A percentile compares a stretch with the other conserved stretches of the same genome.
Conservation (phyloP, 2,888 invertebrate species). For the Leptopilina drosophilae region DNA sequence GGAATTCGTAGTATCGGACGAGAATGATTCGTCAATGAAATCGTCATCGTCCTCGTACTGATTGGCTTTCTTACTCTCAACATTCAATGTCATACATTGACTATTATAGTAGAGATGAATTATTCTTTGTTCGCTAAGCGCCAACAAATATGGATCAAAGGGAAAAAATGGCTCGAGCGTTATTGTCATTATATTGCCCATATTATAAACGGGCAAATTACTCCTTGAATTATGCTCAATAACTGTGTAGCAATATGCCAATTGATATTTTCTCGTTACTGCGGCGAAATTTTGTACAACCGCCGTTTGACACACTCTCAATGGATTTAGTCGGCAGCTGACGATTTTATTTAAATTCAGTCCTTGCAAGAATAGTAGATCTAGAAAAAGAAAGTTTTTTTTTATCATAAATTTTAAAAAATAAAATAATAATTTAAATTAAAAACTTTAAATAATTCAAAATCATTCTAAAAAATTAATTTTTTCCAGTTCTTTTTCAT, state of each 20-base stretch:
- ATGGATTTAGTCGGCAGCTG: conserved; percentile 91
- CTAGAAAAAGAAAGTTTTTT: conserved; percentile 79
- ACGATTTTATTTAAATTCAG: conserved; percentile 92
- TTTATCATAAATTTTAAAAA: no score
- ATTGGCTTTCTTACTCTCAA: conserved; percentile 44
- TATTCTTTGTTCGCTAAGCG: conserved; percentile 78
- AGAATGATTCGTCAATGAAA: conserved; percentile 63
- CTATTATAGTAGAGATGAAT: conserved; percentile 78
- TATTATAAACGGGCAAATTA: conserved; percentile 80
- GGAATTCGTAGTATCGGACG: conserved; percentile 53
- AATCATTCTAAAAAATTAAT: no score
- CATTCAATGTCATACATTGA: conserved; percentile 64
- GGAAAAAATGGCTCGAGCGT: conserved; percentile 89
- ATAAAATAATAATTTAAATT: no score
- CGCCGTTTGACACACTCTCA: conserved; percentile 87
- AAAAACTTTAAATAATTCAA: no score
- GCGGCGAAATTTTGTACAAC: conserved; percentile 90
- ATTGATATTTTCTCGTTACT: conserved; percentile 89
- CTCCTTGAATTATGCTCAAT: conserved; percentile 89
- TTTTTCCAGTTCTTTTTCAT: no score
- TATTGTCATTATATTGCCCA: conserved; percentile 76
- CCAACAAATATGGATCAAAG: conserved; percentile 91
- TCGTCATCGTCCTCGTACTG: conserved; percentile 63
- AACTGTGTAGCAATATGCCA: conserved; percentile 94
- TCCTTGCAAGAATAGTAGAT: conserved; percentile 87